Evolutionary conservation across 2,113 vertebrate genomes (phyloP).

Genomic region (Dinomys branickii): DNA sequence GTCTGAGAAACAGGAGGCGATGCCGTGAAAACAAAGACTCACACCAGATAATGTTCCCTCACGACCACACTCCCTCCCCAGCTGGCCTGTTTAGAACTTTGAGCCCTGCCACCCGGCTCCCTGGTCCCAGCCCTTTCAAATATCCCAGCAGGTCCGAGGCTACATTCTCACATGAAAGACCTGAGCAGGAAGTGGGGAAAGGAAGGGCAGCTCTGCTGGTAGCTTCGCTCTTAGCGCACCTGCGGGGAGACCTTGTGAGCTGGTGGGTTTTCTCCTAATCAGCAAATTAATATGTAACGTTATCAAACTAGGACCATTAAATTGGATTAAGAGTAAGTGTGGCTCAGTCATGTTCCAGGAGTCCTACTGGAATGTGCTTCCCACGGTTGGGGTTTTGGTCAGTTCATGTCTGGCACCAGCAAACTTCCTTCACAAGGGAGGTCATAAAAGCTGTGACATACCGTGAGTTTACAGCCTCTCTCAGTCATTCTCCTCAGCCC

Average conservation of each 20-base stretch:
- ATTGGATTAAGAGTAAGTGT: slow-evolving; percentile 1
- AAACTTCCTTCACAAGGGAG: slow-evolving; percentile 22
- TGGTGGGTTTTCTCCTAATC: slow-evolving; percentile 81
- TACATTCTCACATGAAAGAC: slow-evolving; percentile 74
- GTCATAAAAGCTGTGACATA: neutral
- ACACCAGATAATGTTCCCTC: slow-evolving; percentile 83
- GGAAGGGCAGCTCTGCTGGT: slow-evolving; percentile 40
- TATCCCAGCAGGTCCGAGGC: slow-evolving; percentile 70
- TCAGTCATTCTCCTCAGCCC: neutral
- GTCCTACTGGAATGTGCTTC: slow-evolving; percentile 39
- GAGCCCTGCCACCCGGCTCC: neutral
- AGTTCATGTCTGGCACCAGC: slow-evolving; percentile 24
- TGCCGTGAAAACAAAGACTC: slow-evolving; percentile 87
- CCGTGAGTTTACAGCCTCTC: neutral
- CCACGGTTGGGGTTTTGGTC: neutral
- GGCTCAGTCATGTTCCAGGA: slow-evolving; percentile 66
- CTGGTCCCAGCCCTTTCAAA: slow-evolving; percentile 68
- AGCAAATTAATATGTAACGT: slow-evolving; percentile 83
- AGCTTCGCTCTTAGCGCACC: slow-evolving; percentile 77
- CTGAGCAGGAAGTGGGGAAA: slow-evolving; percentile 42
- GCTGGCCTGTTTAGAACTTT: slow-evolving; percentile 82
- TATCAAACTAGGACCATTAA: slow-evolving; percentile 71
- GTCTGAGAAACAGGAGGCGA: slow-evolving; percentile 84
- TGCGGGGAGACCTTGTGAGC: slow-evolving; percentile 77
- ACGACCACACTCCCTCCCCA: slow-evolving; percentile 80